phyloP scores from a whole-genome alignment of 2,797 vertebrate genomes.

The Lithobates sylvaticus region DNA sequence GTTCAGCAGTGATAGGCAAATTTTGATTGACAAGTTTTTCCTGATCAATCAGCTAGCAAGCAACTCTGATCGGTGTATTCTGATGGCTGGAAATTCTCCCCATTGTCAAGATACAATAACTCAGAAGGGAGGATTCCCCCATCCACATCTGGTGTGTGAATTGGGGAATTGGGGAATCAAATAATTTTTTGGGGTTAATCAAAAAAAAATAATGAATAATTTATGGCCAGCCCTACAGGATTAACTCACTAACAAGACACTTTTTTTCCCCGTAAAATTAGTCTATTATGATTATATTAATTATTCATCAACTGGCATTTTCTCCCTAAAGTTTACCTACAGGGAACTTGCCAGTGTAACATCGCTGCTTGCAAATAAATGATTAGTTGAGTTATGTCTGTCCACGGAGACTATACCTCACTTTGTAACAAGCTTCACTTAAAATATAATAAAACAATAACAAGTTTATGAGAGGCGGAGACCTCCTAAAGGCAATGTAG shows the following conservation, averaged over 20 bases:
- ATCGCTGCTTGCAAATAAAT: not conserved
- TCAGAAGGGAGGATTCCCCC: too few relatives aligned
- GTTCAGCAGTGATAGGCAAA: too few relatives aligned
- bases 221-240: not conserved
- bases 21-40: too few relatives aligned
- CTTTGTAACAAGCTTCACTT: slow-evolving; percentile 13
- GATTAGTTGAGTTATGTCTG: not conserved
- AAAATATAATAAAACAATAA: not conserved
- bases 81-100: too few relatives aligned
- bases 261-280: not conserved
- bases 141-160: too few relatives aligned
- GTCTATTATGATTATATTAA: not conserved
- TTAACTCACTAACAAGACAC: not conserved
- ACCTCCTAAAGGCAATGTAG: not conserved
- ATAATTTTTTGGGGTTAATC: too few relatives aligned
- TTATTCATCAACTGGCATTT: slow-evolving; percentile 3
- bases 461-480: slow-evolving; percentile 9
- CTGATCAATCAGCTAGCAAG: too few relatives aligned
- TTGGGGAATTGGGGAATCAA: too few relatives aligned
- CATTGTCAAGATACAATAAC: too few relatives aligned
- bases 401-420: not conserved
- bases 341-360: not conserved
- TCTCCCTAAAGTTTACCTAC: not conserved
- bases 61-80: too few relatives aligned
- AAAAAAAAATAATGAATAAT: too few relatives aligned